Percentiles rank a stretch among this genome's conserved stretches.
These are phyloP conservation scores for Liasis olivaceus DNA, from an alignment of 2,797 vertebrate genomes.

Conservation along the genomic window DNA sequence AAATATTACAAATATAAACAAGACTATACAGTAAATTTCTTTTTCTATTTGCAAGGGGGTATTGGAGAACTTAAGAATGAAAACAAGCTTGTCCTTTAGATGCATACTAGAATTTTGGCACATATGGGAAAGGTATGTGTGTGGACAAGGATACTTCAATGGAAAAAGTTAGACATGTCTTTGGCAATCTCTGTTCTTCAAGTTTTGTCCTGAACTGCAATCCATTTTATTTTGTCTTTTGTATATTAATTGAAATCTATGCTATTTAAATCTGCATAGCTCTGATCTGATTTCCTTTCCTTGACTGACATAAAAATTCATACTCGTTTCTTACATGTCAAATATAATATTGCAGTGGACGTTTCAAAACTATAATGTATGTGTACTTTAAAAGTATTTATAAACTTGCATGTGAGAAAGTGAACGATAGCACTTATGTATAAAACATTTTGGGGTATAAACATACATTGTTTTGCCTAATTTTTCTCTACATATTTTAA, in stretches of 20 bases:
- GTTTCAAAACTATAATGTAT: neutral
- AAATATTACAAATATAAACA: neutral
- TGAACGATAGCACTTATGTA: neutral
- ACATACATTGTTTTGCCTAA: neutral
- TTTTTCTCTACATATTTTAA: neutral
- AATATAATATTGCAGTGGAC: neutral
- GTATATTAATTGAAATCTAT: neutral
- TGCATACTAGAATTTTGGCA: neutral
- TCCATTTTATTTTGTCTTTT: neutral
- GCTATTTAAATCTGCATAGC: neutral
- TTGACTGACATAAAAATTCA: neutral
- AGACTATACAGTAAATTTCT: neutral
- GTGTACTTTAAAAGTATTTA: neutral
- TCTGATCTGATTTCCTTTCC: constrained; percentile 1
- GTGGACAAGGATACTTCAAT: neutral
- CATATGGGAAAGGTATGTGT: neutral
- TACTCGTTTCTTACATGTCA: neutral
- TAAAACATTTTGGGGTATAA: neutral
- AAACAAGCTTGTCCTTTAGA: neutral
- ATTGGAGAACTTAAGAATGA: neutral
- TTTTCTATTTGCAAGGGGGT: neutral
- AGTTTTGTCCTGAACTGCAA: neutral
- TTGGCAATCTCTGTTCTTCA: neutral
- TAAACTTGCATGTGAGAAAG: neutral
- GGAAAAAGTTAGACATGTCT: neutral